Base-by-base conservation (phyloP, 1,140 invertebrate species). In the Drosophila paulistorum region DNA sequence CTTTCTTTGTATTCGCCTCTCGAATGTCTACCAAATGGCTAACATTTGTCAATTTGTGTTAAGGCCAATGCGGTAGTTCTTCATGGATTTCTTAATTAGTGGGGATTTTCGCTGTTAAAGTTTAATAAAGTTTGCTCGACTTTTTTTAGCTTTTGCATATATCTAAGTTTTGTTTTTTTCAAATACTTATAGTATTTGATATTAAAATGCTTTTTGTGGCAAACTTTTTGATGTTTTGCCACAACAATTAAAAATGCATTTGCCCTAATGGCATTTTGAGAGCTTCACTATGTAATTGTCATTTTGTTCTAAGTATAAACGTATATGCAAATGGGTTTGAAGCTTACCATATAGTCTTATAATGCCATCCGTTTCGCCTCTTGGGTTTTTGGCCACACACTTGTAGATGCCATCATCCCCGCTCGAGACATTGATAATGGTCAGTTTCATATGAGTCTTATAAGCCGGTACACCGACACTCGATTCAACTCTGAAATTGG, bases 331-430 rank as follows among this genome's bases (percentile, higher is more conserved):
- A 58, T 54, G 23, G 33, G 23, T 11, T 62, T 61, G 55, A 10
- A 7, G 96, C 96, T 96, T 93, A 98, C 97, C 96, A 91, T 98
- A 98, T 60, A 98, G 92, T 84, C 96, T 94, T 84, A 98, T 98
- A 35, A 95, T 96, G 55, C 97, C 97, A 91, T 98, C 97, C 0
- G 97, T 98, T 91, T 98, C 97, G 63, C 97, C 97, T 57, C 97
- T 93, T 7, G 97, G 97, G 94, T 98, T 98, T 93, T 98, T 98
- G 20, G 97, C 97, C 60, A 92, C 91, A 91, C 97, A 98, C 91
- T 97, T 98, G 92, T 98, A 98, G 35, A 95, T 96, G 11, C 97
- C 97, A 91, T 96, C 97, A 91, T 98, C 97, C 68, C 93, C 94
- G 39, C 95, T 95, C 75, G 95, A 93, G 26, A 97, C 95, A 84